These are phyloP conservation scores for Cichladusa arquata DNA, from an alignment of 2,113 vertebrate genomes.

Conservation along the genomic window DNA sequence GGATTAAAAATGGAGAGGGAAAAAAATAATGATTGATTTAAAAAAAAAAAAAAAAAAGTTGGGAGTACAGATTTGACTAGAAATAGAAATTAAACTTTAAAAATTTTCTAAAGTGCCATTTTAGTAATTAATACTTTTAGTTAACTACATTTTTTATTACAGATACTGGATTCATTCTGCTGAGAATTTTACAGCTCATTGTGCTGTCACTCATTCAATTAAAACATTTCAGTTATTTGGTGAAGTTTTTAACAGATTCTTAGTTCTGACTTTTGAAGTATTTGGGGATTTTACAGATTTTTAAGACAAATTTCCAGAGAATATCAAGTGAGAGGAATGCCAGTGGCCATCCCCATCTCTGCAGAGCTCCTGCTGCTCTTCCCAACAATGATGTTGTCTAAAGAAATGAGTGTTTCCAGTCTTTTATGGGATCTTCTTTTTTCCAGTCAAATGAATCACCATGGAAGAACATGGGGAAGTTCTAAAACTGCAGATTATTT, in stretches of 20 bases:
- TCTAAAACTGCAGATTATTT: neutral
- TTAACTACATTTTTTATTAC: neutral
- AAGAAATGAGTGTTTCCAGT: neutral
- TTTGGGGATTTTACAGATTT: neutral
- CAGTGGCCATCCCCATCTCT: neutral
- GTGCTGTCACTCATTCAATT: neutral
- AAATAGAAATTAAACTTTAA: neutral
- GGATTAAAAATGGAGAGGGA: neutral
- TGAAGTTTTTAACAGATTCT: neutral
- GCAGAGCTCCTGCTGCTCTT: neutral
- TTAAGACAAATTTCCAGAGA: neutral
- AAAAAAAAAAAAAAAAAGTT: accelerated
- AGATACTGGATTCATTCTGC: neutral
- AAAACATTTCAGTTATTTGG: neutral
- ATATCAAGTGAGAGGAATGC: neutral
- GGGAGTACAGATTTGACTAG: neutral
- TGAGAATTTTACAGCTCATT: neutral
- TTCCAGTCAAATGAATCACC: neutral
- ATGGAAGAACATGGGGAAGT: neutral
- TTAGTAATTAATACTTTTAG: neutral
- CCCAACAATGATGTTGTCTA: accelerated
- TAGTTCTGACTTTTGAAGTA: neutral
- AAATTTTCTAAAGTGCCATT: neutral
- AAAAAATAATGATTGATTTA: neutral
- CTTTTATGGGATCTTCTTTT: neutral